Conservation (phyloP, 2,797 vertebrate species). For the Ceryle rudis region DNA sequence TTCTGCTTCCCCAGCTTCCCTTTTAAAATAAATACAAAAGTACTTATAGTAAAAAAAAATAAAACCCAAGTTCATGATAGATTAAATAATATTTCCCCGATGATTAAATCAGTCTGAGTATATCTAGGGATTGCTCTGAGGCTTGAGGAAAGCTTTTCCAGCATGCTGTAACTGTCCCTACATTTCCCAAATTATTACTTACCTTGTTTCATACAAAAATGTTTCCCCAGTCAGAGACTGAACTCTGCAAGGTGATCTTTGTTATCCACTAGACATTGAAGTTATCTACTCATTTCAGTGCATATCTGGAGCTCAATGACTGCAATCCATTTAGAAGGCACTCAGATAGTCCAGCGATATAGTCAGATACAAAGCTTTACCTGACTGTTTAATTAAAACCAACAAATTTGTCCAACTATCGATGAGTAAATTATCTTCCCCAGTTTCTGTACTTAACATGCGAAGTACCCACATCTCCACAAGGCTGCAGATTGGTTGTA, state of each 20-base stretch:
- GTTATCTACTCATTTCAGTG: neutral
- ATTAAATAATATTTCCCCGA: neutral
- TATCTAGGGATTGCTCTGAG: neutral
- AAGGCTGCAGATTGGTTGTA: neutral
- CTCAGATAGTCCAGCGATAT: neutral
- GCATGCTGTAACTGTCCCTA: neutral
- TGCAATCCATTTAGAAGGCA: neutral
- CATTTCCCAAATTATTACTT: neutral
- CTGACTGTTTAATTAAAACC: neutral
- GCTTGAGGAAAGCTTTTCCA: neutral
- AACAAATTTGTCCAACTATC: neutral
- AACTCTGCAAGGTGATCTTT: neutral
- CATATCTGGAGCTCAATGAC: neutral
- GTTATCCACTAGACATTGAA: neutral
- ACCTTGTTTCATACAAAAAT: neutral
- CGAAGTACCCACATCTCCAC: neutral
- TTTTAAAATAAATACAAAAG: neutral
- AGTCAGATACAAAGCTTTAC: neutral
- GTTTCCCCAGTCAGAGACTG: neutral
- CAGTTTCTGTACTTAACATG: neutral
- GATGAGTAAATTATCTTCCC: neutral
- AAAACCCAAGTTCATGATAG: neutral
- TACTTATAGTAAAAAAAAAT: neutral
- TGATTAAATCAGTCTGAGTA: neutral
- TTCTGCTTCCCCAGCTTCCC: neutral